These are phyloP conservation scores for Pangasianodon hypophthalmus DNA, from an alignment of 2,113 vertebrate genomes.

Conservation along the genomic window DNA sequence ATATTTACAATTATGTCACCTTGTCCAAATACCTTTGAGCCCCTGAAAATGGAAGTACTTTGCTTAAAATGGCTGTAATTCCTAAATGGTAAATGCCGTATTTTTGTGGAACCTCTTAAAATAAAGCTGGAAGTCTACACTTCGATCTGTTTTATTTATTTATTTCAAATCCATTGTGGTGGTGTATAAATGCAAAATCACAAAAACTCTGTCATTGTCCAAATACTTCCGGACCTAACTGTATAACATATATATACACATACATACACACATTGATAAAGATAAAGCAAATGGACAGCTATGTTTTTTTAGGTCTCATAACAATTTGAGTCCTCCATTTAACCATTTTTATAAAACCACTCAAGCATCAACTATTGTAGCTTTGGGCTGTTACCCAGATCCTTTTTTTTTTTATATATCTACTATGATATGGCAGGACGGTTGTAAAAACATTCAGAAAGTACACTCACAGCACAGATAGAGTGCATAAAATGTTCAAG, in stretches of 20 bases:
- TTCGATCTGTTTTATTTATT: too few species aligned
- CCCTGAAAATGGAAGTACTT: too few species aligned
- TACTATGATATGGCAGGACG: neutral
- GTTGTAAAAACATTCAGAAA: conserved; percentile 25
- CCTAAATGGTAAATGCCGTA: too few species aligned
- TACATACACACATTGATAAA: neutral
- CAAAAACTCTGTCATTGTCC: too few species aligned
- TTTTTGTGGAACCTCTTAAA: too few species aligned
- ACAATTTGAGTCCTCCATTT: neutral
- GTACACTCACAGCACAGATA: conserved; percentile 3
- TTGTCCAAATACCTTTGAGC: too few species aligned
- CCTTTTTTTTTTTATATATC: conserved; percentile 1
- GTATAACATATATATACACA: neutral
- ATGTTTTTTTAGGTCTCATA: neutral
- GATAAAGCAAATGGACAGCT: neutral
- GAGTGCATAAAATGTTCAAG: conserved; percentile 2
- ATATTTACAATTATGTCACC: too few species aligned
- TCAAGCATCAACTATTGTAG: neutral
- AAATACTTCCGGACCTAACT: too few species aligned
- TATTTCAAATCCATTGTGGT: too few species aligned
- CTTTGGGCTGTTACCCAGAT: neutral
- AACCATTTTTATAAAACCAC: conserved; percentile 8
- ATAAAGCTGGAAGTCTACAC: too few species aligned
- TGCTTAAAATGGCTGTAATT: too few species aligned
- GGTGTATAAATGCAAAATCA: too few species aligned